Evolutionary conservation across 2,888 invertebrate species (phyloP).

Genomic region (Galerucella pusilla): DNA sequence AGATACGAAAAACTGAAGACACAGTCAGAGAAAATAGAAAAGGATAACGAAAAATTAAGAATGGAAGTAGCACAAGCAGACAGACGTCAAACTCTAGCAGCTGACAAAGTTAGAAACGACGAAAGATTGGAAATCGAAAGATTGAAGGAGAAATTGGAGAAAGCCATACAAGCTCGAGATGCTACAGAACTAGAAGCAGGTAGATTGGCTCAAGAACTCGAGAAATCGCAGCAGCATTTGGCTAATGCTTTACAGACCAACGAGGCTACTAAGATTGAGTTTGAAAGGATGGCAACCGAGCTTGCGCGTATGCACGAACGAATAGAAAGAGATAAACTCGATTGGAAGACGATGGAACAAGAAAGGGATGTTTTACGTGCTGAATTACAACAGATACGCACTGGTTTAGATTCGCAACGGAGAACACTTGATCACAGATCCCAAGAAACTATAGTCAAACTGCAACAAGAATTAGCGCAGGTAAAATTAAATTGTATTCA

Average conservation of each 20-base stretch:
- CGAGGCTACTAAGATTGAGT: conserved; percentile 85
- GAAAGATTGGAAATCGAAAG: conserved; percentile 85
- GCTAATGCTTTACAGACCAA: conserved; percentile 86
- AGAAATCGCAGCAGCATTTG: conserved; percentile 86
- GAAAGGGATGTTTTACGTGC: conserved; percentile 79
- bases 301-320: conserved; percentile 84
- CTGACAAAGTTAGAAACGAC: conserved; percentile 74
- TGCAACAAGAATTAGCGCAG: conserved; percentile 77
- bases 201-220: conserved; percentile 84
- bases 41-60: conserved; percentile 82
- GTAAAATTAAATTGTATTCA: conserved; percentile 17
- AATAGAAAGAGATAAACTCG: conserved; percentile 77
- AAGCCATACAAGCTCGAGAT: conserved; percentile 83
- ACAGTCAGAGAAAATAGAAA: conserved; percentile 76
- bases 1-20: conserved; percentile 85
- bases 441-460: conserved; percentile 77
- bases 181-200: conserved; percentile 88
- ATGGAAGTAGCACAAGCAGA: conserved; percentile 75
- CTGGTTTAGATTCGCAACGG: conserved; percentile 74
- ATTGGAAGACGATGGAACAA: conserved; percentile 77
- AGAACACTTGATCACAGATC: conserved; percentile 75
- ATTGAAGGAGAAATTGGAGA: conserved; percentile 86
- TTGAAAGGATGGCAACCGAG: conserved; percentile 86
- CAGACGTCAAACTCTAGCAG: conserved; percentile 71
- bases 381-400: conserved; percentile 75